Evolutionary conservation across 1,140 invertebrate genomes (phyloP).

Genomic region (Leguminivora glycinivorella): DNA sequence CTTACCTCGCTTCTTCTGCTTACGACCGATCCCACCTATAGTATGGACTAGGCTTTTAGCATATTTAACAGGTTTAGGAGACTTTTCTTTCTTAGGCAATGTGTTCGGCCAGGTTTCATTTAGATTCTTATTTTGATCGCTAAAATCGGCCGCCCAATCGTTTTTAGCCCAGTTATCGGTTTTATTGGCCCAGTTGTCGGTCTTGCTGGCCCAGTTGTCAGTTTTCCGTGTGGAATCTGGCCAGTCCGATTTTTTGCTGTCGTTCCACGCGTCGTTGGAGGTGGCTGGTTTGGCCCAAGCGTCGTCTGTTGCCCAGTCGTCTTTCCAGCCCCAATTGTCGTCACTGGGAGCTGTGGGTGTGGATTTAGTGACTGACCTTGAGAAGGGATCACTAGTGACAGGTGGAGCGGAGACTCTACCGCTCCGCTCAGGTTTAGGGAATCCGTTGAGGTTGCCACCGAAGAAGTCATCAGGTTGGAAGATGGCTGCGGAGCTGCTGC

Average conservation of each 20-base stretch:
- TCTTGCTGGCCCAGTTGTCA: constrained; percentile 61
- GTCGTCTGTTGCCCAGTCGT: constrained; percentile 64
- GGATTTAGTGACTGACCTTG: constrained; percentile 43
- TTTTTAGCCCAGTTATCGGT: constrained; percentile 24
- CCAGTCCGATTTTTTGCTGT: constrained; percentile 35
- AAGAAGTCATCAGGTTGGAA: constrained; percentile 72
- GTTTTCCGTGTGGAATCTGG: constrained; percentile 50
- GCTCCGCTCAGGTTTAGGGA: constrained; percentile 43
- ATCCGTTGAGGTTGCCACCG: constrained; percentile 46
- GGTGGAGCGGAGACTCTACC: constrained; percentile 70
- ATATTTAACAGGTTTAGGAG: constrained; percentile 70
- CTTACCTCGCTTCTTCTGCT: constrained; percentile 61
- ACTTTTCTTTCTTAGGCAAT: constrained; percentile 70
- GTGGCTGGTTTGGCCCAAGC: constrained; percentile 59
- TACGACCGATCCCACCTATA: constrained; percentile 69
- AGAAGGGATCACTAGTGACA: constrained; percentile 60
- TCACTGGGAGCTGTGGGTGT: constrained; percentile 37
- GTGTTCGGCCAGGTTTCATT: constrained; percentile 72
- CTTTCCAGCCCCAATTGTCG: constrained; percentile 67
- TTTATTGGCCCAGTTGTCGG: constrained; percentile 44
- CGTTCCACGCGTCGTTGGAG: constrained; percentile 49
- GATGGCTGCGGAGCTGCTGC: constrained; percentile 62
- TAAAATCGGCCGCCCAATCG: constrained; percentile 60
- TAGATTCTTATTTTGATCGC: constrained; percentile 56
- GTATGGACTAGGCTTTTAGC: constrained; percentile 68